Base-by-base conservation (phyloP, 2,113 vertebrate genomes). In the Pterocles gutturalis region DNA sequence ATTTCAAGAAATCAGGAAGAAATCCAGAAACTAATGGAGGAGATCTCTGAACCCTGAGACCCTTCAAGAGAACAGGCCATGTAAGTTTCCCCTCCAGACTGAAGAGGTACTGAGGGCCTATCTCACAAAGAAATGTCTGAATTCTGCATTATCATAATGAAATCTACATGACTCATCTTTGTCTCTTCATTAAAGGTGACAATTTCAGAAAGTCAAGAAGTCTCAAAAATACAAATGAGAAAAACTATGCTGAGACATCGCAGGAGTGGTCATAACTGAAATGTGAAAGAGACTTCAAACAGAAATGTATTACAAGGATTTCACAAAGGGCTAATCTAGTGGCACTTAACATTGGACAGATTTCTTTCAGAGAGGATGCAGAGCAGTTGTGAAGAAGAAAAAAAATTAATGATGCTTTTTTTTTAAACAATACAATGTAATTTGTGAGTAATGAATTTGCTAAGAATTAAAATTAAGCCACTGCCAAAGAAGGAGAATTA, bases 231-330 rank as follows among this genome's bases (percentile, higher is more conserved):
- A 81, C 29, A 83, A 75, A 66, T 33, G 11, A 73, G 46, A 93
- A 58, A 87, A 78, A n/a, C 55, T 76, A 87, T 84, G n/a, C 62
- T 69, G 45, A 91, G 41, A 2, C 81, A 90, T n/a, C 46, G 49
- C 10, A 80, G 46, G 24, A 73, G 14, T 3, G 22, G 15, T 48
- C 54, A 43, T 21, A 70, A 90, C 14, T 41, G 51, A 70, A 70
- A 67, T 4, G 7, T 25, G 65, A 66, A 85, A 51, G 20, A 69
- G n/a, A 58, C 4, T 21, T 75, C 45, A 71, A 82, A 38, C 13
- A 91, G 51, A 60, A 89, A 64, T 1, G 6, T 24, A 70, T 22
- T 25, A 46, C 33, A 78, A 89, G 45, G 54, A 71, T 60, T 91
- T 89, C 61, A 81, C 51, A 61, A 58, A 79, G 13, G 83, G 28